Evolutionary conservation across 2,888 invertebrate genomes (phyloP), one percentile per base, ranked within the genome.

Genomic region (Tetheella fluctuosa): DNA sequence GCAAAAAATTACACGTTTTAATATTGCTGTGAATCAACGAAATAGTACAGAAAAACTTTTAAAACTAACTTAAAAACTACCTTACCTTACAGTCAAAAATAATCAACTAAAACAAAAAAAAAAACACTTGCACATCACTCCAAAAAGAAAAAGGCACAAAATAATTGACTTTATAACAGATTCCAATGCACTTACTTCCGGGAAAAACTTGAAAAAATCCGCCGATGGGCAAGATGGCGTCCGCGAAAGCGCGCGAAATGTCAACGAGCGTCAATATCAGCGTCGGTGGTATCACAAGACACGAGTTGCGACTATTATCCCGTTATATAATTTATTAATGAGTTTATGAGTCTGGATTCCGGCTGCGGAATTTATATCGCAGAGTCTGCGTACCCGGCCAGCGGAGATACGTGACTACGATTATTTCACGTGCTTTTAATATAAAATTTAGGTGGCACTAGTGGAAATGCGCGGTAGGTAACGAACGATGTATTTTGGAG

Each of bases 341-440:
- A 69, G 70, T 73, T 80, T 72, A 74, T 70, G 76, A 76, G 71
- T 69, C 74, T 83, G 72, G 75, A 77, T 76, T 72, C 75, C 70
- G 69, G 76, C 76, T 80, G 77, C 72, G 79, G 80, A 84, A 79
- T 83, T 87, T 86, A 83, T 85, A 84, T 81, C 81, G 79, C 84
- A 74, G 75, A 83, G 85, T 85, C 85, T 79, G 83, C 77, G 84
- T 78, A 79, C 89, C 79, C 86, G 85, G 79, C 86, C 85, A 84
- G 76, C 79, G 86, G 82, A 79, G 80, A 80, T 84, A 81, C 86
- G 90, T 90, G 89, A 91, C 91, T 90, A 90, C 88, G 80, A 76
- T 62, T 59, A 69, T 68, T 83, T 84, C 86, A 85, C 86, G 81
- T 88, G 86, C 70, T 84, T 83, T 84, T 85, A 79, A 85, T 85